Evolutionary conservation across 1,140 invertebrate species (phyloP).

Genomic region (Zaprionus capensis): DNA sequence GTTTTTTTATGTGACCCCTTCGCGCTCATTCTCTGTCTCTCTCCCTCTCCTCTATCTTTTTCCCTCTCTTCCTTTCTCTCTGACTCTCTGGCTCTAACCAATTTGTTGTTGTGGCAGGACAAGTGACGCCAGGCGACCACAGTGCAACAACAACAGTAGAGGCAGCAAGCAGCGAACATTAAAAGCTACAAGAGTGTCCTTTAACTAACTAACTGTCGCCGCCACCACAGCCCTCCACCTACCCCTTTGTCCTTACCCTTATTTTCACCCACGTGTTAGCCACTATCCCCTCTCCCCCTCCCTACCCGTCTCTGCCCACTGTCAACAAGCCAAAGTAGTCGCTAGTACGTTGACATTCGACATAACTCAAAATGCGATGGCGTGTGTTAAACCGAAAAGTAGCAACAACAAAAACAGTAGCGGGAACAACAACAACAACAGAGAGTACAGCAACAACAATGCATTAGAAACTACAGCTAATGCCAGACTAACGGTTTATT

Average conservation of each 20-base stretch:
- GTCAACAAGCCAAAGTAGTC: conserved; percentile 23
- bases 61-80: conserved; percentile 12
- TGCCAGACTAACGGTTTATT: conserved; percentile 18
- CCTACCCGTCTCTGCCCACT: background rate
- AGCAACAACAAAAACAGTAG: conserved; percentile 25
- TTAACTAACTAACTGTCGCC: conserved; percentile 47
- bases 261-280: background rate
- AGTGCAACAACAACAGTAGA: conserved; percentile 30
- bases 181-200: conserved; percentile 43
- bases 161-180: conserved; percentile 25
- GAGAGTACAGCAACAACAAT: conserved; percentile 37
- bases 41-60: conserved; percentile 8
- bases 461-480: conserved; percentile 49
- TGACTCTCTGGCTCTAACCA: conserved; percentile 33
- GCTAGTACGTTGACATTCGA: conserved; percentile 79
- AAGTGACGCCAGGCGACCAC: conserved; percentile 60
- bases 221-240: background rate
- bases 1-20: conserved; percentile 33
- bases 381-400: conserved; percentile 44
- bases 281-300: background rate
- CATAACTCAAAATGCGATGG: conserved; percentile 79
- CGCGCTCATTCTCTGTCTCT: conserved; percentile 9
- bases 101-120: conserved; percentile 73
- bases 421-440: conserved; percentile 32
- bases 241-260: background rate